Percentiles rank a stretch among this genome's conserved stretches.
phyloP scores from a whole-genome alignment of 2,113 vertebrate species.

The Apteryx mantelli region DNA sequence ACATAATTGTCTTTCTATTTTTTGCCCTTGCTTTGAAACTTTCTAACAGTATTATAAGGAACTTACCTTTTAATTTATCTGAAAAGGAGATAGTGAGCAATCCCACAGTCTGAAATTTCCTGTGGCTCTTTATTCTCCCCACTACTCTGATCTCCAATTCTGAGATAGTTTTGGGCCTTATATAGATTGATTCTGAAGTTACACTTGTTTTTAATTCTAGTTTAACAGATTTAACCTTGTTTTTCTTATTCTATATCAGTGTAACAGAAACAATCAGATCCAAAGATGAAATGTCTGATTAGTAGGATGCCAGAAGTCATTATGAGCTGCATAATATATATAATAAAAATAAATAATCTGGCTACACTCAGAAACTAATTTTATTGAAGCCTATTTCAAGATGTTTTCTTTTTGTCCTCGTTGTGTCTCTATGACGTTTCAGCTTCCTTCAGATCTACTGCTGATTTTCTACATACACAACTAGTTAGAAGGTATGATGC shows the following conservation, averaged over 20 bases:
- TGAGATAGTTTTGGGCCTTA: background rate
- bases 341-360: background rate
- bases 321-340: background rate
- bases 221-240: background rate
- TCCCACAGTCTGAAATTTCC: background rate
- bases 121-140: background rate
- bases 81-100: background rate
- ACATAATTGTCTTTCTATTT: background rate
- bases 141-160: background rate
- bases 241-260: background rate
- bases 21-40: background rate
- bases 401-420: background rate
- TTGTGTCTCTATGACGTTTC: background rate
- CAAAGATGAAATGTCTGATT: background rate
- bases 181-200: background rate
- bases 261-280: background rate
- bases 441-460: background rate
- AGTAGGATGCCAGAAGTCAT: background rate
- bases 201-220: background rate
- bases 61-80: background rate
- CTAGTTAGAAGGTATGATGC: background rate
- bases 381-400: background rate
- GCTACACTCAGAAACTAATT: fast-evolving
- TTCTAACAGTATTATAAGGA: background rate
- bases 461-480: background rate